phyloP scores from a whole-genome alignment of 2,113 vertebrate species.

The Oncorhynchus kisutch region DNA sequence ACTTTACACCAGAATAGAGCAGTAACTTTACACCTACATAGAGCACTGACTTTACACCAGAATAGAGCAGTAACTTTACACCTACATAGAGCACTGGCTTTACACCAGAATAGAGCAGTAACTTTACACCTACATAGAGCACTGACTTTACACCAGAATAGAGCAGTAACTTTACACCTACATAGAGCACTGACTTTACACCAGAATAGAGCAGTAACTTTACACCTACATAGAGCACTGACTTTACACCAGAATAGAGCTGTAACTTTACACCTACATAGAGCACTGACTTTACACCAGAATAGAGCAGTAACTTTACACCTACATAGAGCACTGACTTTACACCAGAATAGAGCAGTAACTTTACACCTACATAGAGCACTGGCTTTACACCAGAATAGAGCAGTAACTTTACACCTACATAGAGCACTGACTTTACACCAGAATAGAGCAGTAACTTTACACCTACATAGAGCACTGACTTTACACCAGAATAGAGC shows the following conservation, averaged over 20 bases:
- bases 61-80: no score
- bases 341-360: not conserved
- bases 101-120: no score
- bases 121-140: no score
- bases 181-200: not conserved
- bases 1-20: no score
- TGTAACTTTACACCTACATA: not conserved
- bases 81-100: no score
- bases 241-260: no score
- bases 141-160: no score
- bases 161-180: not conserved
- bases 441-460: not conserved
- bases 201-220: not conserved
- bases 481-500: not conserved
- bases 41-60: no score
- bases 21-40: no score
- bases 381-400: not conserved
- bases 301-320: not conserved
- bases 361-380: not conserved
- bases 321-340: not conserved
- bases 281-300: not conserved
- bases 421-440: not conserved
- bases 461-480: not conserved
- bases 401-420: not conserved
- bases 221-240: not conserved